phyloP scores from a whole-genome alignment of 2,113 vertebrate genomes.

The Orycteropus afer region DNA sequence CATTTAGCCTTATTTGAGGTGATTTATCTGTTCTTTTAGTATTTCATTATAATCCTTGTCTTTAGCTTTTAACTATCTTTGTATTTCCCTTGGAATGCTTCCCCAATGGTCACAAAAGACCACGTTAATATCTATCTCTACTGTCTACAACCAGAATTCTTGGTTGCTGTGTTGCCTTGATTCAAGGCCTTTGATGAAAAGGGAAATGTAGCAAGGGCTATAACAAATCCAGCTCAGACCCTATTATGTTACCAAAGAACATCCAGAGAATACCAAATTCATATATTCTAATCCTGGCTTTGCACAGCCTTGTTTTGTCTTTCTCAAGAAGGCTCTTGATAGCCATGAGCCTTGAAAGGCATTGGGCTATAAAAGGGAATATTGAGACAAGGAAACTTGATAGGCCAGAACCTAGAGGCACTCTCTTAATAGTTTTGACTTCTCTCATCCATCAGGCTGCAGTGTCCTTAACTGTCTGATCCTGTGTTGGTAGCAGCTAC shows the following conservation, averaged over 20 bases:
- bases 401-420: background rate
- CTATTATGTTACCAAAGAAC: background rate
- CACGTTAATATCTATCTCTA: background rate
- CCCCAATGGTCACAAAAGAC: background rate
- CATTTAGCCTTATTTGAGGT: background rate
- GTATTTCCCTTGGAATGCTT: background rate
- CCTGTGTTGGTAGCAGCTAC: background rate
- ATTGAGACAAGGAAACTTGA: background rate
- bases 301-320: background rate
- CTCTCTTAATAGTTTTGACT: background rate
- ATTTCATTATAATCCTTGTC: background rate
- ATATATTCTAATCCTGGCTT: background rate
- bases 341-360: background rate
- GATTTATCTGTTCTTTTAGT: background rate
- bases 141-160: background rate
- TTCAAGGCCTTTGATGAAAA: background rate
- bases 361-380: background rate
- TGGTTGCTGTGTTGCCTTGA: background rate
- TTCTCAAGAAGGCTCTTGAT: background rate
- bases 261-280: background rate
- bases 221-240: slow-evolving; percentile 6
- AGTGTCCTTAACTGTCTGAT: background rate
- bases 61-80: background rate
- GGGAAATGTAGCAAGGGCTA: background rate
- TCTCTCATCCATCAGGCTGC: background rate